Conservation (phyloP, 2,113 vertebrate species). For the Noctilio leporinus region DNA sequence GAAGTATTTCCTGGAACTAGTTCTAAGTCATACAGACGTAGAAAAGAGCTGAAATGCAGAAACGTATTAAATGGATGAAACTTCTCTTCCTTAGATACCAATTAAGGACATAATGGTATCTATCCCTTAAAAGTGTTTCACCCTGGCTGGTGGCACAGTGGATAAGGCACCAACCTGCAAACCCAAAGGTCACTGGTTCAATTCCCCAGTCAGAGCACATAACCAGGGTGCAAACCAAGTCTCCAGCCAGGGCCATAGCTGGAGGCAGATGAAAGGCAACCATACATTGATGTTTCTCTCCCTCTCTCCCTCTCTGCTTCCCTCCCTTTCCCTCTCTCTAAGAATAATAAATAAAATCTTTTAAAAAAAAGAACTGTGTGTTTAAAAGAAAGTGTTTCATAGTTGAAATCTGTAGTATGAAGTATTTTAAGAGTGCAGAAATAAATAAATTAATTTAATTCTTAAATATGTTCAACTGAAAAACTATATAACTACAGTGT, state of each 20-base stretch:
- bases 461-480: neutral
- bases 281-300: too few relatives aligned
- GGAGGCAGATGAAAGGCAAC: too few relatives aligned
- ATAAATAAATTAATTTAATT: slow-evolving; percentile 10
- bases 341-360: too few relatives aligned
- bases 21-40: slow-evolving; percentile 42
- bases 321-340: too few relatives aligned
- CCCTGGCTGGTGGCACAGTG: too few relatives aligned
- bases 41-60: slow-evolving; percentile 38
- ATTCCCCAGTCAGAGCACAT: too few relatives aligned
- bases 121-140: slow-evolving; percentile 7
- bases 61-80: neutral
- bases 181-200: too few relatives aligned
- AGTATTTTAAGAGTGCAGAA: slow-evolving; percentile 47
- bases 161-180: too few relatives aligned
- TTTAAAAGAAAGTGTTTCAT: neutral
- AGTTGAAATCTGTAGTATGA: neutral
- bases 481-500: neutral
- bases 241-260: too few relatives aligned
- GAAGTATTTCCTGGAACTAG: neutral
- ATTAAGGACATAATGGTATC: slow-evolving; percentile 26
- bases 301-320: too few relatives aligned
- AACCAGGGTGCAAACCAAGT: too few relatives aligned
- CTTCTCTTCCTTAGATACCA: slow-evolving; percentile 2
- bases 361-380: too few relatives aligned